Evolutionary conservation across 2,113 vertebrate genomes (phyloP), one percentile per base, ranked within the genome.

Genomic region (Hypanus sabinus): DNA sequence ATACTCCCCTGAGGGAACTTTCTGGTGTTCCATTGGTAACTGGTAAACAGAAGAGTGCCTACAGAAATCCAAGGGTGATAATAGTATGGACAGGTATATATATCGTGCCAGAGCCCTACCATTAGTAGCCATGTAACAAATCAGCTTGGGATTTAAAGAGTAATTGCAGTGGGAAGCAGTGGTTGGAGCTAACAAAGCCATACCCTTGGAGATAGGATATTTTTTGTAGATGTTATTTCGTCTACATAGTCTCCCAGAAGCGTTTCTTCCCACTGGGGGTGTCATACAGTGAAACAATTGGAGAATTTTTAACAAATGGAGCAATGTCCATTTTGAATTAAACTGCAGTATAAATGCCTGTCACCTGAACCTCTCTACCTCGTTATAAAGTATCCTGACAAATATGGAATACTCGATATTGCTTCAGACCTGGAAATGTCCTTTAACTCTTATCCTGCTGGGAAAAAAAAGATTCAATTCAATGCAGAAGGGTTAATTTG

Each of bases 401-500:
- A 27, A 30, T 87, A 55, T 62, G 83, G 55, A 87, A 60, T 60
- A 6, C 83, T 87, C 83, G 24, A 60, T 11, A 10, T 22, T 87
- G 83, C 83, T 60, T 60, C 83, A 12, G 27, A 27, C 46, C 60
- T 60, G 14, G 83, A 27, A 60, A 60, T 12, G 14, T 24, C 83
- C 3, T 87, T 87, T 87, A 87, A 87, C 55, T 16, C 46, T 87
- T 60, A n/a, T 27, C 2, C 55, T 57, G 55, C 83, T 87, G 55
- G 83, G 60, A 55, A 87, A 60, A 46, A 73, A 60, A 60, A 8
- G 30, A 30, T 9, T 30, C 5, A 30, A n/a, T 2, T 24, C n/a
- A 92, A 68, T 92, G 88, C 62, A 91, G n/a, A 36, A 38, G 36
- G n/a, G 88, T 68, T 92, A 60, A 87, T 87, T 71, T 36, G 36